A percentile compares a stretch with the other conserved stretches of the same genome.
Conservation (phyloP, 2,888 invertebrate species). For the Xylota sylvarum region DNA sequence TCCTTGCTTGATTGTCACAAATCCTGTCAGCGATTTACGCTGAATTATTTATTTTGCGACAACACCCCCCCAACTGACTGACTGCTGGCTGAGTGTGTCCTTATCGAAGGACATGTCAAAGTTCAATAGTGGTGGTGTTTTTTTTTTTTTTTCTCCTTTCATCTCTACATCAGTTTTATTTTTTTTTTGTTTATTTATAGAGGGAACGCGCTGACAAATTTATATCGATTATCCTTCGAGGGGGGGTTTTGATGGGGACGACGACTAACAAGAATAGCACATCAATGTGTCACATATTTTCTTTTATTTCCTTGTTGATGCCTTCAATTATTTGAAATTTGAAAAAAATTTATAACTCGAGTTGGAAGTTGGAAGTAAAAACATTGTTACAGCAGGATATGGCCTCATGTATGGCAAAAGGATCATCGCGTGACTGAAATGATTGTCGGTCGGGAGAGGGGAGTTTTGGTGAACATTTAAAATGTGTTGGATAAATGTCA, state of each 20-base stretch:
- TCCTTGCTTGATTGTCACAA: constrained; percentile 66
- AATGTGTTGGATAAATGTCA: constrained; percentile 73
- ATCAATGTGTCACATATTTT: constrained; percentile 54
- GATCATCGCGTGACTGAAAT: constrained; percentile 69
- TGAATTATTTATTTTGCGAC: constrained; percentile 62
- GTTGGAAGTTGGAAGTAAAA: constrained; percentile 38
- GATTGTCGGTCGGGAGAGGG: constrained; percentile 8
- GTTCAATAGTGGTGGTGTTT: constrained; percentile 36
- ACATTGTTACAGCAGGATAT: constrained; percentile 13
- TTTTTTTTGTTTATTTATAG: too few species aligned
- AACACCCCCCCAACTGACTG: not conserved
- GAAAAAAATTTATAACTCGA: constrained; percentile 20
- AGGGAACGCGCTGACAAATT: constrained; percentile 50
- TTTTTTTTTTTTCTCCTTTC: not conserved
- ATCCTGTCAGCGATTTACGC: constrained; percentile 65
- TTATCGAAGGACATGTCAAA: constrained; percentile 55
- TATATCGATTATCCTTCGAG: constrained; percentile 50
- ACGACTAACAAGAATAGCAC: constrained; percentile 42
- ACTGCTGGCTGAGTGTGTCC: constrained; percentile 9
- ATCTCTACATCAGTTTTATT: constrained; percentile 1
- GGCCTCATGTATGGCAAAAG: constrained; percentile 5
- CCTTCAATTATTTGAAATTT: constrained; percentile 54
- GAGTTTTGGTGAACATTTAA: constrained; percentile 50
- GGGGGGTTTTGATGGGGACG: not conserved
- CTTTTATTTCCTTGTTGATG: constrained; percentile 47